A percentile compares a stretch with the other conserved stretches of the same genome.
Evolutionary conservation across 2,888 invertebrate genomes (phyloP).

Genomic region (Fissipunctia ypsillon): DNA sequence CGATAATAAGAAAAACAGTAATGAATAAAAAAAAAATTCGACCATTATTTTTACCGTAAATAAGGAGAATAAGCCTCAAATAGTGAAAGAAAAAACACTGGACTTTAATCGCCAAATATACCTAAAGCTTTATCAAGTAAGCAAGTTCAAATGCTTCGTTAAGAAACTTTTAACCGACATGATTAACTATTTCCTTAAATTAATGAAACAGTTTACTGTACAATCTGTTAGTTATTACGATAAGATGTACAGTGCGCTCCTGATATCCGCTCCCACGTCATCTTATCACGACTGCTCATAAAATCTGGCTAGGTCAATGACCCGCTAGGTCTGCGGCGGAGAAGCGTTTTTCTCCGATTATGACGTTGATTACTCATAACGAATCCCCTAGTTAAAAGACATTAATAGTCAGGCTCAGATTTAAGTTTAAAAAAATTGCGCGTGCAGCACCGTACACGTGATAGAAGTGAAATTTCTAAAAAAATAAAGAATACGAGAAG

Average conservation of each 20-base stretch:
- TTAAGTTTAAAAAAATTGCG: not conserved
- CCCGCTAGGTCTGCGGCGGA: conserved; percentile 15
- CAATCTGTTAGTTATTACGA: conserved; percentile 39
- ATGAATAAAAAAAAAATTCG: too few relatives aligned
- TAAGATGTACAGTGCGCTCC: conserved; percentile 33
- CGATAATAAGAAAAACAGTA: not conserved
- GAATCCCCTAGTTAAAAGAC: not conserved
- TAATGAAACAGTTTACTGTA: conserved; percentile 20
- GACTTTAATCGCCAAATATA: not conserved
- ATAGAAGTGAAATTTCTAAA: not conserved
- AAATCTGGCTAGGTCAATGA: conserved; percentile 58
- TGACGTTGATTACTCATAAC: not conserved
- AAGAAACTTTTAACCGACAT: conserved; percentile 6
- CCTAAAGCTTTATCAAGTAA: not conserved
- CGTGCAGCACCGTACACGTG: too few relatives aligned
- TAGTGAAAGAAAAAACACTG: not conserved
- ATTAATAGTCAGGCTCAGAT: not conserved
- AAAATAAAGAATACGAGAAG: not conserved
- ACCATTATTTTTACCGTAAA: not conserved
- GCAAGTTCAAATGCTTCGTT: not conserved
- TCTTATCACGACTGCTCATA: conserved; percentile 62
- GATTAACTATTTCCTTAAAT: conserved; percentile 52
- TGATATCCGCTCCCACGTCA: conserved; percentile 64
- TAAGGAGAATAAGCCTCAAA: not conserved
- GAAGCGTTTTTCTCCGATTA: not conserved